phyloP scores from a whole-genome alignment of 2,113 vertebrate genomes.

The Amia ocellicauda region DNA sequence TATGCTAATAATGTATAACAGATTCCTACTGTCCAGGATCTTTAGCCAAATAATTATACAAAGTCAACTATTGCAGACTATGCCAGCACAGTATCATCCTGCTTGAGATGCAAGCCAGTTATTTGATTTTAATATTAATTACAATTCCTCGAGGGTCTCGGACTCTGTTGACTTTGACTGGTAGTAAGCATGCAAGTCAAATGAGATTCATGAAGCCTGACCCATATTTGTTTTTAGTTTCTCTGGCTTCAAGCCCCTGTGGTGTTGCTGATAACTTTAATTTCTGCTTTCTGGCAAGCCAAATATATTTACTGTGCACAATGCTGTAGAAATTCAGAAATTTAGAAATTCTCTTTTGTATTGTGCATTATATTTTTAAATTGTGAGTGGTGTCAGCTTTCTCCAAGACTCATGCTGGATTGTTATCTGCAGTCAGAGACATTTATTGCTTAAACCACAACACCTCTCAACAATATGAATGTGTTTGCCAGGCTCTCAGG shows the following conservation, averaged over 20 bases:
- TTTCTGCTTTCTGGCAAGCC: constrained; percentile 23
- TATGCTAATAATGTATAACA: background rate
- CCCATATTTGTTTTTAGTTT: constrained; percentile 19
- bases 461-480: too few species aligned
- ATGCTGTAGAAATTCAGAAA: too few species aligned
- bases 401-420: too few species aligned
- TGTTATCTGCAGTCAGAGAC: too few species aligned
- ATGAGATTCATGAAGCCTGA: constrained; percentile 26
- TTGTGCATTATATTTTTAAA: constrained; percentile 29
- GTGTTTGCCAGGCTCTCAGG: too few species aligned
- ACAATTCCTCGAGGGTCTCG: constrained; percentile 1
- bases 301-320: too few species aligned
- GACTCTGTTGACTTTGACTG: constrained; percentile 8
- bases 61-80: background rate
- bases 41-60: background rate
- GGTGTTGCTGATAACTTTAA: constrained; percentile 22
- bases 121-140: constrained; percentile 18
- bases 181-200: constrained; percentile 7
- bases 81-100: background rate
- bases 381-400: constrained; percentile 12
- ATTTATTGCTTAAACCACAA: too few species aligned
- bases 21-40: background rate
- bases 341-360: constrained; percentile 23
- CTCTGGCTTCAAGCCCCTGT: constrained; percentile 28
- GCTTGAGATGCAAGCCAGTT: background rate